These are phyloP conservation scores for Otocyon megalotis DNA, from an alignment of 2,113 vertebrate species.

Conservation along the genomic window DNA sequence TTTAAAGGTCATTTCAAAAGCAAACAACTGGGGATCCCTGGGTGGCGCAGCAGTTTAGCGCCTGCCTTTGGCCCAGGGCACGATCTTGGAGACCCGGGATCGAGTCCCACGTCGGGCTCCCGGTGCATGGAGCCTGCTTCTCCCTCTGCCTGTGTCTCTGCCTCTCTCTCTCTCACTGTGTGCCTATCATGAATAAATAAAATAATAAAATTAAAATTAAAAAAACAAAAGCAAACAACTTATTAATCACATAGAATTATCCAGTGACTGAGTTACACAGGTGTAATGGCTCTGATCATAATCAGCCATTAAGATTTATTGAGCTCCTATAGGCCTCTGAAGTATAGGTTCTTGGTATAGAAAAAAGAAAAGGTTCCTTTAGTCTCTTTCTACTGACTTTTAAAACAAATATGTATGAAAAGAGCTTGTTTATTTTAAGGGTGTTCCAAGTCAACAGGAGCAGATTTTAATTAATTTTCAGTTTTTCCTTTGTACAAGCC, in stretches of 20 bases:
- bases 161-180: no score
- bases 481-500: slow-evolving; percentile 40
- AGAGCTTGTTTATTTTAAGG: slow-evolving; percentile 40
- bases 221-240: neutral
- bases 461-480: slow-evolving; percentile 51
- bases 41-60: no score
- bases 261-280: neutral
- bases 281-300: neutral
- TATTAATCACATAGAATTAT: neutral
- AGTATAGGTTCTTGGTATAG: neutral
- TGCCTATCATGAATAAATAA: no score
- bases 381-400: neutral
- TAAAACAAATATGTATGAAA: neutral
- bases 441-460: neutral
- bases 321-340: neutral
- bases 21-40: no score
- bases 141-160: no score
- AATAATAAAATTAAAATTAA: no score
- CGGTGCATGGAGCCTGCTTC: no score
- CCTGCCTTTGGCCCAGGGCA: no score
- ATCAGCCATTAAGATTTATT: neutral
- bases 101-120: no score
- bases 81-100: no score
- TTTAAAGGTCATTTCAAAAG: no score
- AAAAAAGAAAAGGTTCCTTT: neutral